phyloP scores from a whole-genome alignment of 1,140 invertebrate species.

The Drosophila miranda region DNA sequence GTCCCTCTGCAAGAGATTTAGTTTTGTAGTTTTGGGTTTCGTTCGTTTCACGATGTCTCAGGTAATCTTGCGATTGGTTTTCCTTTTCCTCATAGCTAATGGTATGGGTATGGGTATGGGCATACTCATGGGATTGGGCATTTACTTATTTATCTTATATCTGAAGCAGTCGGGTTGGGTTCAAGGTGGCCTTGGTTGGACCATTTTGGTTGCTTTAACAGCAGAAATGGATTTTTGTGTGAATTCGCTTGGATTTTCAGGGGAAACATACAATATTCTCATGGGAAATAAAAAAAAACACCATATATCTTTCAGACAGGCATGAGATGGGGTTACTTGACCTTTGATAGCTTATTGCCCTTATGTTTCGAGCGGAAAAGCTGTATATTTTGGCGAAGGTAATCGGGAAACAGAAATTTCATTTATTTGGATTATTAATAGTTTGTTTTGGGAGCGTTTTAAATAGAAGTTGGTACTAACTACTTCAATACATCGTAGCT shows the following conservation, averaged over 20 bases:
- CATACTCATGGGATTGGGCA: conserved; percentile 27
- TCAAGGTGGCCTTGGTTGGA: conserved; percentile 40
- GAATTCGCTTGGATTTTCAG: no score
- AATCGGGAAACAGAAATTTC: no score
- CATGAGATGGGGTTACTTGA: conserved; percentile 9
- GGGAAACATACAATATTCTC: conserved; percentile 3
- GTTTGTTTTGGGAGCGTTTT: no score
- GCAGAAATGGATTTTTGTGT: conserved; percentile 24
- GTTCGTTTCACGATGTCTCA: conserved; percentile 48
- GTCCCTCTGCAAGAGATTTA: conserved; percentile 26
- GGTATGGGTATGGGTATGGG: conserved; percentile 27
- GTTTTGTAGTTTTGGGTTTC: conserved; percentile 56
- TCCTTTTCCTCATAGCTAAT: conserved; percentile 43
- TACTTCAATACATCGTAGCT: no score
- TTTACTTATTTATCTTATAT: conserved; percentile 50
- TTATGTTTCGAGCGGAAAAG: no score
- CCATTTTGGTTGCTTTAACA: conserved; percentile 26
- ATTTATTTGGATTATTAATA: no score
- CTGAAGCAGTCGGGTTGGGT: conserved; percentile 52
- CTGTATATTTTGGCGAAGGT: no score
- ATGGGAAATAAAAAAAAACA: conserved; percentile 40
- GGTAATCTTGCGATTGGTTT: conserved; percentile 68
- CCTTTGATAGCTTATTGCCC: conserved; percentile 9
- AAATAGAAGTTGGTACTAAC: no score
- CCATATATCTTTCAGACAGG: not conserved